A percentile compares a stretch with the other conserved stretches of the same genome.
These are phyloP conservation scores for Halcyon smyrnensis DNA, from an alignment of 2,797 vertebrate species.

Conservation along the genomic window DNA sequence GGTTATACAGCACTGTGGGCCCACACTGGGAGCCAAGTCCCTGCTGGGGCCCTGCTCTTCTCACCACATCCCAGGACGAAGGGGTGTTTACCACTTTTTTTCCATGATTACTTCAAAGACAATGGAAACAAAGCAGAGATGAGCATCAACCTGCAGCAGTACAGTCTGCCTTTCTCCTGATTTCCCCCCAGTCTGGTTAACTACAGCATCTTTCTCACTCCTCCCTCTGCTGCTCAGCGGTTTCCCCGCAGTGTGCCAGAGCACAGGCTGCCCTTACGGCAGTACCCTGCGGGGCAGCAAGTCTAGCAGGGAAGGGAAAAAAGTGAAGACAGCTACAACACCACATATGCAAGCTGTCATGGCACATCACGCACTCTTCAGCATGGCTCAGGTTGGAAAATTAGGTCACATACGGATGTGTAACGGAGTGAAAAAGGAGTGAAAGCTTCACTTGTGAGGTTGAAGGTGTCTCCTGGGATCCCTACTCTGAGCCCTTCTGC, in stretches of 20 bases:
- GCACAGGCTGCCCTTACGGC: not conserved
- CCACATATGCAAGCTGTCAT: slow-evolving; percentile 14
- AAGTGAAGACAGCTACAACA: not conserved
- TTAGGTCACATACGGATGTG: not conserved
- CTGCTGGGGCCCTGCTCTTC: not conserved
- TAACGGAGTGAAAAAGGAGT: not conserved
- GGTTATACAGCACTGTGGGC: not conserved
- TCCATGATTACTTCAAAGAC: not conserved
- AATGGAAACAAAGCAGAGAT: not conserved
- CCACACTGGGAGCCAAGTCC: not conserved
- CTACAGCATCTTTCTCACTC: not conserved
- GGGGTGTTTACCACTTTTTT: not conserved
- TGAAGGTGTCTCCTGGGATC: not conserved
- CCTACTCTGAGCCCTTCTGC: not conserved
- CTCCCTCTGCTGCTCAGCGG: not conserved
- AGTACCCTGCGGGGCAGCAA: not conserved
- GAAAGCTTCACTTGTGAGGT: not conserved
- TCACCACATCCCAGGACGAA: not conserved
- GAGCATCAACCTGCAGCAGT: not conserved
- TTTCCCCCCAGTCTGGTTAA: not conserved
- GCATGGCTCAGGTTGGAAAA: not conserved
- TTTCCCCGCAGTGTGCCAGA: not conserved
- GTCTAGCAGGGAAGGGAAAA: not conserved
- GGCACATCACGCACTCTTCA: not conserved
- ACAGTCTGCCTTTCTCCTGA: not conserved